Conservation (phyloP, 2,113 vertebrate genomes). For the Paradoxurus hermaphroditus region DNA sequence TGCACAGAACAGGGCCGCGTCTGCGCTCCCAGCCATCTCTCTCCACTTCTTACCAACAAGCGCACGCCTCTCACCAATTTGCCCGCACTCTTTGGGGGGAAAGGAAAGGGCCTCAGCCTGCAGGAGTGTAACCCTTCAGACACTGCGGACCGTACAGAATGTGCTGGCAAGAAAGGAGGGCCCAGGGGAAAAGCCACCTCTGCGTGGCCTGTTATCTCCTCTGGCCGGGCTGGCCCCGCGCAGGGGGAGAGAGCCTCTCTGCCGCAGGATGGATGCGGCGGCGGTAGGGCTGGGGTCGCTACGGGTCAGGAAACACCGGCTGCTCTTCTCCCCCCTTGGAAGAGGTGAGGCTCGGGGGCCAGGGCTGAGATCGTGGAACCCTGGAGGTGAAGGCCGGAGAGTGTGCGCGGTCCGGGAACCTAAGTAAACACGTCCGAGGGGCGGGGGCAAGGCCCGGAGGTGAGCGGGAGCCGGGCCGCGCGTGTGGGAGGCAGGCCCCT, state of each 20-base stretch:
- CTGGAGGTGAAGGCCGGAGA: background rate
- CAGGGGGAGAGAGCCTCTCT: background rate
- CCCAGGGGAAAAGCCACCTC: background rate
- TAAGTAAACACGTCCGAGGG: background rate
- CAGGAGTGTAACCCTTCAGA: background rate
- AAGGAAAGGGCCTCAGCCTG: background rate
- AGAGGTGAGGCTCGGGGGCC: background rate
- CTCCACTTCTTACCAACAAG: background rate
- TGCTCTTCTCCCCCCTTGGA: background rate
- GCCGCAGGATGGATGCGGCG: background rate
- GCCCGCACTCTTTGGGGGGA: background rate
- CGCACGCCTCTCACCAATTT: background rate
- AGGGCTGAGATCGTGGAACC: background rate
- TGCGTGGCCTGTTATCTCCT: background rate
- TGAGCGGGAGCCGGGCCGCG: background rate
- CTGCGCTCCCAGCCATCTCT: background rate
- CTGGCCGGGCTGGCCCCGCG: rapidly evolving
- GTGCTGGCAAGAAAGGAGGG: background rate
- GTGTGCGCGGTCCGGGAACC: background rate
- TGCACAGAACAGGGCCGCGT: background rate
- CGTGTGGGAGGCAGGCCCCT: background rate
- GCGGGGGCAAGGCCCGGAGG: background rate
- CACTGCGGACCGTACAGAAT: background rate
- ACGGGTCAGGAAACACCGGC: background rate
- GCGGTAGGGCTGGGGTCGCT: background rate